A percentile compares a stretch with the other conserved stretches of the same genome.
These are phyloP conservation scores for Aphodius granarius DNA, from an alignment of 2,888 invertebrate genomes.

Conservation along the genomic window DNA sequence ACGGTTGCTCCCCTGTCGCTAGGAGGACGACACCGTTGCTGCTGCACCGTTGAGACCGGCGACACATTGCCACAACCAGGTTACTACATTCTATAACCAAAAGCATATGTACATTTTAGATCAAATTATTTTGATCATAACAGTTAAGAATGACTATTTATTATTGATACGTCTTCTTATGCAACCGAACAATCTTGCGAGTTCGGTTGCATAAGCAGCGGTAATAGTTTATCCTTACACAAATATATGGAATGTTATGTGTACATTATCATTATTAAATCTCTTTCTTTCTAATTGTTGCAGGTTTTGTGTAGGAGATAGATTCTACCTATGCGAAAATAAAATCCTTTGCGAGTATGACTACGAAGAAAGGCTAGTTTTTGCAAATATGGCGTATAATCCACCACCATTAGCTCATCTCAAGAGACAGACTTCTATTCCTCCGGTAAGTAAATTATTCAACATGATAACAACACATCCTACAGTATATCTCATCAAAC, in stretches of 20 bases:
- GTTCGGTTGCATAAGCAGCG: not conserved
- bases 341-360: constrained; percentile 98
- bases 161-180: too few species aligned
- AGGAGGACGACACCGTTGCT: too few species aligned
- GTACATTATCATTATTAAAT: not conserved
- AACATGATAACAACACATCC: constrained; percentile 2
- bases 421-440: constrained; percentile 69
- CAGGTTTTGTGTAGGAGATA: constrained; percentile 98
- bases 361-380: constrained; percentile 93
- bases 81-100: too few species aligned
- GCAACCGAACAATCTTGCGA: not conserved
- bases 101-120: too few species aligned
- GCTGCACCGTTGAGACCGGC: constrained; percentile 41
- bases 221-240: too few species aligned
- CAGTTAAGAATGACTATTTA: too few species aligned
- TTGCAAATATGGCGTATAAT: constrained; percentile 93
- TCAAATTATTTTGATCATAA: too few species aligned
- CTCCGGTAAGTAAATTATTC: constrained; percentile 57
- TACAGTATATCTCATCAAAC: not conserved
- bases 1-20: constrained; percentile 36
- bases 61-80: too few species aligned
- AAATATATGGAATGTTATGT: not conserved
- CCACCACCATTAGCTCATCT: constrained; percentile 81
- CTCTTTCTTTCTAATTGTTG: constrained; percentile 41
- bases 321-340: constrained; percentile 96